phyloP scores from a whole-genome alignment of 2,113 vertebrate genomes.

The Paraplagusia blochii region DNA sequence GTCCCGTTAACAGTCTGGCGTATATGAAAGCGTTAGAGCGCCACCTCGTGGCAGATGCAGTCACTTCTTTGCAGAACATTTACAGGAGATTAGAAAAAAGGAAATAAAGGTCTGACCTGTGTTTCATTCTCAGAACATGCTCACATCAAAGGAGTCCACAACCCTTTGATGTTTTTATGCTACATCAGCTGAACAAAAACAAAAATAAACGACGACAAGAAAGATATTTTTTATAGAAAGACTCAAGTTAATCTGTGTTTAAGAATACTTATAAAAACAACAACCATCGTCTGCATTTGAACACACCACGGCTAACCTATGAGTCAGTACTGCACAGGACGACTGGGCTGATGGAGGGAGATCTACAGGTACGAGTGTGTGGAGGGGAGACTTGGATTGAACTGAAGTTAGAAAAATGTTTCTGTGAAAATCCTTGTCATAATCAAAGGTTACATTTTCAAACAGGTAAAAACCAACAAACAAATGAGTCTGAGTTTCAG shows the following conservation, averaged over 20 bases:
- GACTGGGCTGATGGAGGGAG: constrained; percentile 5
- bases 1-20: constrained; percentile 19
- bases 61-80: constrained; percentile 16
- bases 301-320: constrained; percentile 40
- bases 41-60: not conserved
- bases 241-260: constrained; percentile 27
- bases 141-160: constrained; percentile 19
- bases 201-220: constrained; percentile 33
- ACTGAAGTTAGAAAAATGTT: too few relatives aligned
- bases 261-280: too few relatives aligned
- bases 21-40: not conserved
- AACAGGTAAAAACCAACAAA: too few relatives aligned
- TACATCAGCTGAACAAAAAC: constrained; percentile 53
- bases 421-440: constrained; percentile 23
- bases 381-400: too few relatives aligned
- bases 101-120: too few relatives aligned
- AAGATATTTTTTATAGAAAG: constrained; percentile 40
- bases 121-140: constrained; percentile 29
- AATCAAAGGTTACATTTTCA: too few relatives aligned
- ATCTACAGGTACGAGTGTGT: constrained; percentile 17
- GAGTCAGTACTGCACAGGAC: constrained; percentile 57
- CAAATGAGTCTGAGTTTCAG: too few relatives aligned
- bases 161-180: constrained; percentile 32
- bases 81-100: constrained; percentile 4
- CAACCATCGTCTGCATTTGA: constrained; percentile 29